Evolutionary conservation across 2,888 invertebrate species (phyloP), one percentile per base, ranked within the genome.

Genomic region (Eumacrocentrus americanus): DNA sequence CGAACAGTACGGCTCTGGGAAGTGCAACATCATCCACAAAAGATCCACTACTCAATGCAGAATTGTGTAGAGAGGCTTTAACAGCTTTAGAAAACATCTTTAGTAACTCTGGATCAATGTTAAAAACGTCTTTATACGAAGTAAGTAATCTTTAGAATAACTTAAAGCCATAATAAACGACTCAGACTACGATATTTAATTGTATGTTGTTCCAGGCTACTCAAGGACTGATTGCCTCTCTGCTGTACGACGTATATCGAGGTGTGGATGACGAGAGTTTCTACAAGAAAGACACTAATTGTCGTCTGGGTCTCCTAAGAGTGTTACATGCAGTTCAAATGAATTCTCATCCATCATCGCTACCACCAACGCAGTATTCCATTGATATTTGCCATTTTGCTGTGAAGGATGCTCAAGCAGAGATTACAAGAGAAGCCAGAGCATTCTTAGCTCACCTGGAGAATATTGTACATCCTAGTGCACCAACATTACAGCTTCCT

Each of bases 381-480:
- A 60, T 77, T 18, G 68, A 76, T 65, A 70, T 79, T 60, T 78
- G 74, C 40, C 68, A 71, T 12, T 62, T 73, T 66, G 78, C 77
- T 29, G 40, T 70, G 38, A 64, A 65, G 14, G 79, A 80, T 59
- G 22, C n/a, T 9, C 60, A 73, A 62, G 20, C 61, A 2, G 46
- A 57, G 7, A 68, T 79, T 35, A 57, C 62, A 16, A 61, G 71
- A 51, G 77, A 78, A 64, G 76, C 76, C 2, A 73, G 68, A 53
- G 38, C 70, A 4, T 68, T 67, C 5, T 60, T 73, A 25, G 64
- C 71, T 0, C 72, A 75, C 59, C 47, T 78, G 3, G 75, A 77
- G 57, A 77, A 75, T 69, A 72, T 76, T 23, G 58, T 72, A 5
- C 75, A 80, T 67, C 79, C 80, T 16, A 53, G 59, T 51, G 73